These are phyloP conservation scores for Nephrotoma appendiculata DNA, from an alignment of 2,888 invertebrate species.

Conservation along the genomic window DNA sequence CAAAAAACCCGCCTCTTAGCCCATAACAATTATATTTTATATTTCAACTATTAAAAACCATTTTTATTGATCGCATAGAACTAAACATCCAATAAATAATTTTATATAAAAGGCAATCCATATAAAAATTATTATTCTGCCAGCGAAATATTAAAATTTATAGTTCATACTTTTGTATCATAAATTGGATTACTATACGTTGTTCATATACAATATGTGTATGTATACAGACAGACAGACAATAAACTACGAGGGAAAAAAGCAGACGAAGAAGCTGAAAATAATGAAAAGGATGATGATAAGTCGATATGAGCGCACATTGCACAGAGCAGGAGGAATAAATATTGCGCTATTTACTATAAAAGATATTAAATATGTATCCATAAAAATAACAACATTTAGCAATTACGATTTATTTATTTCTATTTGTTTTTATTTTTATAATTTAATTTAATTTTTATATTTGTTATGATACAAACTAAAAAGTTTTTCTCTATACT, in stretches of 20 bases:
- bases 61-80: background rate
- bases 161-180: background rate
- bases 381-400: background rate
- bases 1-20: no score
- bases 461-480: background rate
- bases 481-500: background rate
- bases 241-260: background rate
- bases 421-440: background rate
- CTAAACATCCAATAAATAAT: background rate
- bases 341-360: background rate
- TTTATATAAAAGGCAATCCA: background rate
- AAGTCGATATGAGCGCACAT: background rate
- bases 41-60: background rate
- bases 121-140: background rate
- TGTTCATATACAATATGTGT: background rate
- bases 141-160: background rate
- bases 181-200: background rate
- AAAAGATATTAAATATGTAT: background rate
- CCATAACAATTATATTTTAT: background rate
- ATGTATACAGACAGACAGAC: background rate
- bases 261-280: background rate
- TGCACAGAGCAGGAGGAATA: background rate
- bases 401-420: background rate
- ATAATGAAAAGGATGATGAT: background rate
- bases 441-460: background rate